A percentile compares a stretch with the other conserved stretches of the same genome.
phyloP scores from a whole-genome alignment of 2,797 vertebrate genomes.

The Premnoplex brunnescens region DNA sequence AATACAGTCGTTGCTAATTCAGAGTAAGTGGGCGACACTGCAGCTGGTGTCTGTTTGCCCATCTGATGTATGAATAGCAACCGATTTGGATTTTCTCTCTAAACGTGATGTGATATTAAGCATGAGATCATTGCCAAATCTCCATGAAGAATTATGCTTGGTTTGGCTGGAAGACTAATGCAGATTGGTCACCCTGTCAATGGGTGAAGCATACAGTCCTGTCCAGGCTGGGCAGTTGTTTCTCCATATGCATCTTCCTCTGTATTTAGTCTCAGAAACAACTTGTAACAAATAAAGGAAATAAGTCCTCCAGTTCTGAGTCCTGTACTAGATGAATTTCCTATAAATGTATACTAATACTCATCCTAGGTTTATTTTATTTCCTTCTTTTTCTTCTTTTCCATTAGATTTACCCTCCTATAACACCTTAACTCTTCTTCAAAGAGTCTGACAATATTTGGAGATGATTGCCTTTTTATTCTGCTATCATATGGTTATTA shows the following conservation, averaged over 20 bases:
- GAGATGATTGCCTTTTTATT: background rate
- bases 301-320: background rate
- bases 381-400: background rate
- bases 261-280: background rate
- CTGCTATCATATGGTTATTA: background rate
- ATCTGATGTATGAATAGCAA: conserved; percentile 62
- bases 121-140: background rate
- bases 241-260: background rate
- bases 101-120: background rate
- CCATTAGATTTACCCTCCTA: background rate
- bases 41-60: conserved; percentile 66
- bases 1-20: conserved; percentile 26
- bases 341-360: background rate
- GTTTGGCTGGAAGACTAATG: background rate
- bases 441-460: background rate
- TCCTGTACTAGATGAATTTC: background rate
- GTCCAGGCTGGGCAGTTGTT: background rate
- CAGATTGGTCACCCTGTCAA: background rate
- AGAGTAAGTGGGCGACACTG: conserved; percentile 45
- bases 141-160: background rate
- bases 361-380: background rate
- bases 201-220: background rate
- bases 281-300: background rate
- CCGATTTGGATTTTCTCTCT: conserved; percentile 20
- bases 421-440: background rate